Conservation (phyloP, 2,113 vertebrate species). For the Erythrocercus mccallii region DNA sequence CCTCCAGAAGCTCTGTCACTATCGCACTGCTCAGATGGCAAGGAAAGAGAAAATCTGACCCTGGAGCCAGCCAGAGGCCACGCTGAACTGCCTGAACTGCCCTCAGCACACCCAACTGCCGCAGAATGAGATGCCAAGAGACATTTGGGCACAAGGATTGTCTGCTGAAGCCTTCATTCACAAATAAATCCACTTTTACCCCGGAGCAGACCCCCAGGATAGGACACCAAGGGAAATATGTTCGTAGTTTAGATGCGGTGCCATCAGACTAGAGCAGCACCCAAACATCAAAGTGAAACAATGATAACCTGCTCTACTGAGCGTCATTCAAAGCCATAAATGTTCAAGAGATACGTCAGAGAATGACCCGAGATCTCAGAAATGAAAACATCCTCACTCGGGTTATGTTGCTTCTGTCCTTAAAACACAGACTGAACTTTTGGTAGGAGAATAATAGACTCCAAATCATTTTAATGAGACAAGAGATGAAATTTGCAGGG, state of each 20-base stretch:
- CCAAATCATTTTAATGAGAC: conserved; percentile 1
- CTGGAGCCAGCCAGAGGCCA: background rate
- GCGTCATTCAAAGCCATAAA: background rate
- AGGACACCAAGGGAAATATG: background rate
- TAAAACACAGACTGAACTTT: background rate
- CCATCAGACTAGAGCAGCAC: background rate
- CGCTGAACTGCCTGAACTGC: background rate
- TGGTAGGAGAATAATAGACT: background rate
- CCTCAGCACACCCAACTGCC: background rate
- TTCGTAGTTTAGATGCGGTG: background rate
- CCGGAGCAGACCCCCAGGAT: background rate
- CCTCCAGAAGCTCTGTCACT: background rate
- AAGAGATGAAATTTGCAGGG: background rate
- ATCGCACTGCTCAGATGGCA: background rate
- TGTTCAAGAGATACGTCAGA: background rate
- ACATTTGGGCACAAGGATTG: background rate
- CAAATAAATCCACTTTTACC: background rate
- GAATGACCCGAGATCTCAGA: background rate
- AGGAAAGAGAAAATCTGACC: background rate
- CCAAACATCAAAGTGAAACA: background rate
- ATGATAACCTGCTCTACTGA: background rate
- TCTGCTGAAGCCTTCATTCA: background rate
- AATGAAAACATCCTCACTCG: background rate
- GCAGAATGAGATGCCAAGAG: background rate
- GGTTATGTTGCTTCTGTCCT: background rate